Evolutionary conservation across 2,888 invertebrate genomes (phyloP).

Genomic region (Callyntrura sp.): DNA sequence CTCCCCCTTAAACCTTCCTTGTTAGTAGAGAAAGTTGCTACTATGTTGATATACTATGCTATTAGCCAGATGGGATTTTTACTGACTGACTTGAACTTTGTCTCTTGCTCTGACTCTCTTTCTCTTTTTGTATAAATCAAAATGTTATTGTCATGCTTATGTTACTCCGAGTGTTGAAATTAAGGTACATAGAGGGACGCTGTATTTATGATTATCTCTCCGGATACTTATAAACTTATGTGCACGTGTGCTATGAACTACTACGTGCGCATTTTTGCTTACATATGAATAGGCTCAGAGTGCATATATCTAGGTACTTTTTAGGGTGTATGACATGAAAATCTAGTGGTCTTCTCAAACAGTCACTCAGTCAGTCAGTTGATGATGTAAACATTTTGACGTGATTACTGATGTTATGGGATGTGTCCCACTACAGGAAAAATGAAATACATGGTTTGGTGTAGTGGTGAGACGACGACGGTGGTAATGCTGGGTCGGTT

Average conservation of each 20-base stretch:
- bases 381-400: constrained; percentile 72
- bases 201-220: constrained; percentile 26
- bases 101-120: background rate
- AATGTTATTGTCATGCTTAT: background rate
- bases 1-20: no score
- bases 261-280: background rate
- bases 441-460: background rate
- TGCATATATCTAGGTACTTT: constrained; percentile 10
- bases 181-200: background rate
- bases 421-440: background rate
- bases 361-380: constrained; percentile 49
- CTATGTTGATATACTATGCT: constrained; percentile 1
- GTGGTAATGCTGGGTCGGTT: background rate
- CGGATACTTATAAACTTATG: background rate
- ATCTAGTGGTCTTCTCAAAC: constrained; percentile 44
- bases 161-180: constrained; percentile 12
- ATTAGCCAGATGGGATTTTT: constrained; percentile 66
- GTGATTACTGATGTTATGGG: constrained; percentile 69
- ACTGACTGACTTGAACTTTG: constrained; percentile 68
- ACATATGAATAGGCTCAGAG: constrained; percentile 37
- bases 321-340: constrained; percentile 68
- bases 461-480: background rate
- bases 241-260: background rate
- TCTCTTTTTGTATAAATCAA: background rate
- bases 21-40: constrained; percentile 31